phyloP scores from a whole-genome alignment of 2,113 vertebrate species.

The Thamnaconus septentrionalis region DNA sequence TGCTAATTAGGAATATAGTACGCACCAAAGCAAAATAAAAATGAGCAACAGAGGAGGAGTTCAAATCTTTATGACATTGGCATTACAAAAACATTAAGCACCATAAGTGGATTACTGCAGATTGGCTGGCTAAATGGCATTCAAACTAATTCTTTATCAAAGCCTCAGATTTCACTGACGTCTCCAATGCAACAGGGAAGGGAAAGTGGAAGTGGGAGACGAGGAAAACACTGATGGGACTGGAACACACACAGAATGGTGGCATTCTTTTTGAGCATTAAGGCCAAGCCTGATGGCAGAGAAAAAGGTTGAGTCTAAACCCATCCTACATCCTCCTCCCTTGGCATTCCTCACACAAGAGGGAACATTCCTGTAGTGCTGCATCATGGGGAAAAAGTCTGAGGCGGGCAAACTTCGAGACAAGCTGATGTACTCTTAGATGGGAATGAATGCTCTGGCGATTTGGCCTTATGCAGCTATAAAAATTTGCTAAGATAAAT shows the following conservation, averaged over 20 bases:
- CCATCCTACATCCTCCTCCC: conserved; percentile 51
- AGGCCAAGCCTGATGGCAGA: conserved; percentile 16
- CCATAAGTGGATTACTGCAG: conserved; percentile 6
- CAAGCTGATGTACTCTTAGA: conserved; percentile 25
- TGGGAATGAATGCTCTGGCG: not conserved
- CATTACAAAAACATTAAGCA: too few species aligned
- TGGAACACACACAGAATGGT: conserved; percentile 31
- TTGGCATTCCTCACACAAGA: conserved; percentile 62
- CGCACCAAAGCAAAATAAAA: too few species aligned
- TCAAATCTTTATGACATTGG: too few species aligned
- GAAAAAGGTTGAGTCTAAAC: conserved; percentile 40
- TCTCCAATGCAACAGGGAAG: too few species aligned
- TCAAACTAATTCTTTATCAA: not conserved
- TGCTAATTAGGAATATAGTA: too few species aligned
- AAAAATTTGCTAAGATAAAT: not conserved
- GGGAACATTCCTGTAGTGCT: conserved; percentile 63
- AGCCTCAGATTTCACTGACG: too few species aligned
- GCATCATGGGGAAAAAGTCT: conserved; percentile 58
- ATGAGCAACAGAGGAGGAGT: too few species aligned
- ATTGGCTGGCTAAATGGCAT: not conserved
- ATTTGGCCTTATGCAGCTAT: not conserved
- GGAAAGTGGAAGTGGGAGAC: conserved; percentile 46
- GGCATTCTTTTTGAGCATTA: conserved; percentile 31
- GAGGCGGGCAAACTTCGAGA: conserved; percentile 36
- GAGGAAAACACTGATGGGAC: conserved; percentile 20